Percentiles rank a stretch among this genome's conserved stretches.
Evolutionary conservation across 1,140 invertebrate species (phyloP).

Genomic region (Hetaerina americana): DNA sequence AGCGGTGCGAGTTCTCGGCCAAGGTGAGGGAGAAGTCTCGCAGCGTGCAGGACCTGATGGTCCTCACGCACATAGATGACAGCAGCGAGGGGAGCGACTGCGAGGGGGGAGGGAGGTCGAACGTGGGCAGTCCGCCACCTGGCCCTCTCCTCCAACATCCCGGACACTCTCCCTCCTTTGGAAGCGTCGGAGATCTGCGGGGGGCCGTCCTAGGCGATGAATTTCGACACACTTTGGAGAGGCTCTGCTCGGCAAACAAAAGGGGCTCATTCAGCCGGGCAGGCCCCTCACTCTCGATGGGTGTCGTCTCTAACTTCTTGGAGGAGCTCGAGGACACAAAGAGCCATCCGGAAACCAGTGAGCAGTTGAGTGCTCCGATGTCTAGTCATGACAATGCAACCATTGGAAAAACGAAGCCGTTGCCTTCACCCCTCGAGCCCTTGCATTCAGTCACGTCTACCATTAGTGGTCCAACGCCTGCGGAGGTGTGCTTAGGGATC

Average conservation of each 20-base stretch:
- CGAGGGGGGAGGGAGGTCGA: slow-evolving; percentile 17
- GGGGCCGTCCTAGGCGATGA: slow-evolving; percentile 34
- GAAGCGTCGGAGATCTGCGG: slow-evolving; percentile 42
- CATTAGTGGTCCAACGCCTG: too few relatives aligned
- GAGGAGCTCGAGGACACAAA: too few relatives aligned
- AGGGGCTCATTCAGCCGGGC: too few relatives aligned
- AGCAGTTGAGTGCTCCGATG: too few relatives aligned
- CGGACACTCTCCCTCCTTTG: slow-evolving; percentile 25
- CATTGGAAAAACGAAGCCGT: too few relatives aligned
- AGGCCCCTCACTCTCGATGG: too few relatives aligned
- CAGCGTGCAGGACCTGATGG: slow-evolving; percentile 58
- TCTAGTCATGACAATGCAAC: too few relatives aligned
- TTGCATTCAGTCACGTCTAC: too few relatives aligned
- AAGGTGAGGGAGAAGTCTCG: slow-evolving; percentile 57
- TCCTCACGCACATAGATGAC: slow-evolving; percentile 53
- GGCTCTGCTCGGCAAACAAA: slow-evolving; percentile 21
- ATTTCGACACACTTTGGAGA: slow-evolving; percentile 39
- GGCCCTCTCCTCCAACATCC: slow-evolving; percentile 12
- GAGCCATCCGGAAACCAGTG: too few relatives aligned
- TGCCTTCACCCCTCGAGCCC: too few relatives aligned
- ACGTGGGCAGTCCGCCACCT: slow-evolving; percentile 4
- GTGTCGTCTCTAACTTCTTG: too few relatives aligned
- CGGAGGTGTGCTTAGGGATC: too few relatives aligned
- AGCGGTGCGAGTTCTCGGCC: slow-evolving; percentile 48
- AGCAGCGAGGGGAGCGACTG: slow-evolving; percentile 40